Percentiles rank a stretch among this genome's conserved stretches.
Evolutionary conservation across 2,888 invertebrate species (phyloP).

Genomic region (Drosophila mimetica): DNA sequence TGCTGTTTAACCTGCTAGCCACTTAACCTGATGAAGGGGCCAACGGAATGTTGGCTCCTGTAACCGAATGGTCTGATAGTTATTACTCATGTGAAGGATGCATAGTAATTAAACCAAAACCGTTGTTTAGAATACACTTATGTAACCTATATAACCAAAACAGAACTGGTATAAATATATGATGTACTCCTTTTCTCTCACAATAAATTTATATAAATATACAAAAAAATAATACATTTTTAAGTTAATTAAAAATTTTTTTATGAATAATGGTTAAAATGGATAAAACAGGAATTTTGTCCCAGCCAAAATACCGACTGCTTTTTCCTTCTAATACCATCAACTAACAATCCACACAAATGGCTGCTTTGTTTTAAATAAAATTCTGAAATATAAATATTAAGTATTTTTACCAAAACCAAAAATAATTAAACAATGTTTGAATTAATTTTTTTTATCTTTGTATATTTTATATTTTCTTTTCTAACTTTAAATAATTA

Average conservation of each 20-base stretch:
- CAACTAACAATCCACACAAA: too few species aligned
- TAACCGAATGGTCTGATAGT: conserved; percentile 74
- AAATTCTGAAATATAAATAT: too few species aligned
- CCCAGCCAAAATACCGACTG: too few species aligned
- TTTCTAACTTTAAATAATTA: conserved; percentile 45
- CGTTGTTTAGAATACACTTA: conserved; percentile 36
- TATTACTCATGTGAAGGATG: conserved; percentile 66
- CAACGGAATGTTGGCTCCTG: conserved; percentile 51
- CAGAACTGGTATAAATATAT: conserved; percentile 43
- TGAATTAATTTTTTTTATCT: conserved; percentile 5
- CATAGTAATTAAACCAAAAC: conserved; percentile 62
- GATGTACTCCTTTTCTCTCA: conserved; percentile 19
- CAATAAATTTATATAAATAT: conserved; percentile 14
- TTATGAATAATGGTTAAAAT: too few species aligned
- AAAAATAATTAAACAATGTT: neutral
- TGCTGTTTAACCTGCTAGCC: conserved; percentile 42
- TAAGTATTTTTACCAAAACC: too few species aligned
- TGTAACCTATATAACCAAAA: conserved; percentile 18
- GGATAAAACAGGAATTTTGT: too few species aligned
- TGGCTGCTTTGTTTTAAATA: too few species aligned
- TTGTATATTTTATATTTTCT: conserved; percentile 40
- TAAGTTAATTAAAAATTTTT: too few species aligned
- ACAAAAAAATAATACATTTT: too few species aligned
- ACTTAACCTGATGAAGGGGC: conserved; percentile 69
- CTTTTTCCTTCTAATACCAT: too few species aligned